Evolutionary conservation across 2,888 invertebrate species (phyloP).

Genomic region (Boloria euphrosyne): DNA sequence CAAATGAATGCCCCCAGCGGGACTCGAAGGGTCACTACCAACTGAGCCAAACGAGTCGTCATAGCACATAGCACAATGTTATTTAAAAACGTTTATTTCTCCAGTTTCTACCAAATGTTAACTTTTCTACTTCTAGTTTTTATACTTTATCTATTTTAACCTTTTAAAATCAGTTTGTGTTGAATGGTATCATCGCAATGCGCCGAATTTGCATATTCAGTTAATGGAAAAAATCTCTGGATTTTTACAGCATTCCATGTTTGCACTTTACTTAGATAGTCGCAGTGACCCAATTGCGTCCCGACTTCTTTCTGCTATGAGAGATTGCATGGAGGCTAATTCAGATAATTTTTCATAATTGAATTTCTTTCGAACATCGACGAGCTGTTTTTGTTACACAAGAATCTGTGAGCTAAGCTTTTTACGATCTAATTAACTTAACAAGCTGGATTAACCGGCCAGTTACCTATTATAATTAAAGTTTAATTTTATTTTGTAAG

Average conservation of each 20-base stretch:
- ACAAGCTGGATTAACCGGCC: neutral
- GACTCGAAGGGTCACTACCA: too few relatives aligned
- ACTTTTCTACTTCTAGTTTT: neutral
- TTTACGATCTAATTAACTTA: neutral
- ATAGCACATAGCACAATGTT: too few relatives aligned
- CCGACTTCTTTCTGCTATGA: constrained; percentile 20
- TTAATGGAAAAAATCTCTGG: constrained; percentile 17
- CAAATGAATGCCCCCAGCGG: too few relatives aligned
- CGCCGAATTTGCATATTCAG: constrained; percentile 15
- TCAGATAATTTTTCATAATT: constrained; percentile 21
- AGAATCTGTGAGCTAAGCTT: neutral
- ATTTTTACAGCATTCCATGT: constrained; percentile 21
- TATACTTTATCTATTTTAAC: neutral
- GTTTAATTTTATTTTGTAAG: too few relatives aligned
- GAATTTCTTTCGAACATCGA: constrained; percentile 1
- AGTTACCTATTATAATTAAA: too few relatives aligned
- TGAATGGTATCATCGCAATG: constrained; percentile 12
- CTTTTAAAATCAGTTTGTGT: constrained; percentile 2
- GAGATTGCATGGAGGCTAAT: constrained; percentile 15
- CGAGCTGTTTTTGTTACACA: neutral
- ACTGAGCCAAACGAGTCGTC: too few relatives aligned
- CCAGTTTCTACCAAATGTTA: too few relatives aligned
- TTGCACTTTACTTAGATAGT: constrained; percentile 22
- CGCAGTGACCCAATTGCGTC: constrained; percentile 22
- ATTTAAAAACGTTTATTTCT: too few relatives aligned